A percentile compares a stretch with the other conserved stretches of the same genome.
Conservation (phyloP, 2,888 invertebrate genomes). For the Chelonus formosanus region DNA sequence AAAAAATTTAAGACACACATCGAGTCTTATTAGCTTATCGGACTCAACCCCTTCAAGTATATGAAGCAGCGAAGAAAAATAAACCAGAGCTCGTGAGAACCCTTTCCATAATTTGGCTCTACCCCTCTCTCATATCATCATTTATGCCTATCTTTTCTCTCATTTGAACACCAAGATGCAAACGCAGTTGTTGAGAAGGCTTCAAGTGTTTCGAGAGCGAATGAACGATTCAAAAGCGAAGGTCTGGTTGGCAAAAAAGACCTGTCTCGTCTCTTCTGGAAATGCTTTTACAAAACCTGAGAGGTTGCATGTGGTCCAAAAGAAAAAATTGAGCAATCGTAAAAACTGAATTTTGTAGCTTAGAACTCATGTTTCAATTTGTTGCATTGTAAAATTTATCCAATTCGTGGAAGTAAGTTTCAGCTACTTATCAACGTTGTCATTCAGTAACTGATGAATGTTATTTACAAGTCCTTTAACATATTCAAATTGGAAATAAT, state of each 20-base stretch:
- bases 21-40: constrained; percentile 58
- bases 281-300: constrained; percentile 35
- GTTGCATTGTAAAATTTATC: neutral
- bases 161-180: constrained; percentile 24
- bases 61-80: constrained; percentile 54
- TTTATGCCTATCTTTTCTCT: constrained; percentile 25
- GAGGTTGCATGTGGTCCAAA: constrained; percentile 5
- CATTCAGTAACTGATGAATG: no score
- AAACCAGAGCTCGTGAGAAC: constrained; percentile 57
- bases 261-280: constrained; percentile 29
- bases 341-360: constrained; percentile 4
- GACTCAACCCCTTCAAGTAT: constrained; percentile 51
- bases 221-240: constrained; percentile 10
- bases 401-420: no score
- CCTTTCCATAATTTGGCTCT: constrained; percentile 36
- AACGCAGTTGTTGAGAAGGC: constrained; percentile 34
- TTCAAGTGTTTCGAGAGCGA: constrained; percentile 13
- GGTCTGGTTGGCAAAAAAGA: constrained; percentile 21
- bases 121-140: constrained; percentile 27
- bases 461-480: no score
- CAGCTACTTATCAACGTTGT: no score
- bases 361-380: constrained; percentile 2
- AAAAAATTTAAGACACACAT: constrained; percentile 23
- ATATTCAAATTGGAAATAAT: no score
- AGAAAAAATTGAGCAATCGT: neutral